Evolutionary conservation across 2,888 invertebrate species (phyloP), one percentile per base, ranked within the genome.

Genomic region (Hirtodrosophila trivittata): DNA sequence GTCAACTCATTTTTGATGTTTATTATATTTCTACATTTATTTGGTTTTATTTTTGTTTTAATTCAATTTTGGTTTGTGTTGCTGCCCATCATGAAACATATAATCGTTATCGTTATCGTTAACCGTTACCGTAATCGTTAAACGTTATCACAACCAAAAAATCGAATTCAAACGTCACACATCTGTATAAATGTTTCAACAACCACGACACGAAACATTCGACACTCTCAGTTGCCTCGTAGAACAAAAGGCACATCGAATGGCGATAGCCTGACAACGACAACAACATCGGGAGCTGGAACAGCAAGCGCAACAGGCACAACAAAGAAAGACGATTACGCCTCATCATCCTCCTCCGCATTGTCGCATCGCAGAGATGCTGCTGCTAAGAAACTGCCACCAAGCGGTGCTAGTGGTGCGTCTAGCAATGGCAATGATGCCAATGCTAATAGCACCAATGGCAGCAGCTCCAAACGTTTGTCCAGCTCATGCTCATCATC

Each of bases 401-500:
- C 77, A 13, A 76, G 73, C 37, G 76, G 78, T 33, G 63, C 66
- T 16, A 58, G 69, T 38, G 72, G 78, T 33, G 63, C 65, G 12
- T 59, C 52, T 43, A 16, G 42, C 64, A 52, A 39, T 39, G 58
- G 63, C 45, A 54, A 50, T 49, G 51, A 56, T 47, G 59, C 41
- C 37, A 38, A 62, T 56, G 21, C 74, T 64, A 75, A 75, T 35
- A 75, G 64, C 51, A 70, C 69, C 51, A 70, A 67, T 69, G 77
- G 69, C 41, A 51, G 38, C 50, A 54, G 42, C 38, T 45, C 21
- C 25, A 83, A 84, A 85, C 84, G 87, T 81, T 86, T 89, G 75
- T 82, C 88, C 82, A 86, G 87, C 75, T 89, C 89, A 88, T 88
- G 67, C 73, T 89, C 90, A 89, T 89, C 90, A 87, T 91, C 90